phyloP scores from a whole-genome alignment of 2,797 vertebrate genomes.

The Alexandromys oeconomus region DNA sequence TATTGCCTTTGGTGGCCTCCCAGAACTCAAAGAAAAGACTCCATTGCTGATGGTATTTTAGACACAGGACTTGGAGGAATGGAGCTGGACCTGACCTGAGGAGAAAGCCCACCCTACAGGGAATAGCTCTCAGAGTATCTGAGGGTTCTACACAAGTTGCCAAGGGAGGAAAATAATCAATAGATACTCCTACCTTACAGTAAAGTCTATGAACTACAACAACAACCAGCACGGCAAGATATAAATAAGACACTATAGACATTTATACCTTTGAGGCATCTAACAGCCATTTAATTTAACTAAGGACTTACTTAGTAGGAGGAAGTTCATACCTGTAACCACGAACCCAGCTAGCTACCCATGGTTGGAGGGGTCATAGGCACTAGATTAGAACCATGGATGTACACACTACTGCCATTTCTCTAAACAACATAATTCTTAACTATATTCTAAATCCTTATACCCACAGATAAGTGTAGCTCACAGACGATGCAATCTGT shows the following conservation, averaged over 20 bases:
- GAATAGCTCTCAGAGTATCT: not conserved
- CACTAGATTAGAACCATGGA: not conserved
- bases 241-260: not conserved
- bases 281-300: not conserved
- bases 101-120: not conserved
- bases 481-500: not conserved
- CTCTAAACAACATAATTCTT: not conserved
- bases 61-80: not conserved
- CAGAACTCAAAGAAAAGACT: not conserved
- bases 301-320: not conserved
- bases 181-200: too few relatives aligned
- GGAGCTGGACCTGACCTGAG: not conserved
- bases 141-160: not conserved
- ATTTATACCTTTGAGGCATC: not conserved
- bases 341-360: not conserved
- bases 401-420: not conserved
- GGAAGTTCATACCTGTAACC: not conserved
- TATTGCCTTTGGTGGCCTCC: not conserved
- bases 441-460: not conserved
- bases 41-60: not conserved
- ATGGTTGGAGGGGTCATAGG: not conserved
- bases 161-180: not conserved
- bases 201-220: not conserved
- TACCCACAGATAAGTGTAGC: not conserved
- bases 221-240: not conserved